Evolutionary conservation across 2,888 invertebrate species (phyloP), one percentile per base, ranked within the genome.

Genomic region (Andrena praecox): DNA sequence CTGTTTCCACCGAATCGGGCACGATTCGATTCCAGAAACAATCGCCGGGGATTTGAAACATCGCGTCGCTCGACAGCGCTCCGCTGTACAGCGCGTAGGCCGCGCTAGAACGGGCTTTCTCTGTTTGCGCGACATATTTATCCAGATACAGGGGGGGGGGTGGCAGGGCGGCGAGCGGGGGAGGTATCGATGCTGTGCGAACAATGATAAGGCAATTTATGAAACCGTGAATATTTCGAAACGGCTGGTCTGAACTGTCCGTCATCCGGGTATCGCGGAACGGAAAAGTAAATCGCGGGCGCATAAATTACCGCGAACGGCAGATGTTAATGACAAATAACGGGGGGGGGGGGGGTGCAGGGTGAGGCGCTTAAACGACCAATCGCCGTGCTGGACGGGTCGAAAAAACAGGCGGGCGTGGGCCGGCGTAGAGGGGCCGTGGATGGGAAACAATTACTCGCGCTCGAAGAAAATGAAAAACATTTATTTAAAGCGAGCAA

Each of bases 251-350:
- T 0, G 8, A 20, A 12, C 31, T 67, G 69, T 63, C 62, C 31
- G 54, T 69, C 52, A 59, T 33, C 29, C 24, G 5, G 24, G 6
- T 12, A 24, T 24, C 24, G 48, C 2, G 27, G 48, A 27, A 29
- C 42, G 24, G 54, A 62, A 77, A 77, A 77, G 67, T 67, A 73
- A 72, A 71, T 71, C 56, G 24, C 4, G 20, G 54, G 48, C 5
- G 54, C 77, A 78, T 78, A 78, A 78, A 78, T 78, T 78, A 67
- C 67, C 73, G 35, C 71, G 73, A 67, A 48, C 62, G 67, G 62
- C 77, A 78, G 77, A 73, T 78, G 77, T 78, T 78, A 78, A 78
- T 78, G 77, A 78, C 73, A 68, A 73, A 78, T 12, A 69, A 69
- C 56, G 10, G 20, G 8, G 56, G 4, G 10, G 42, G 0, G 35